Percentiles rank a stretch among this genome's conserved stretches.
These are phyloP conservation scores for Ernsta delagoae DNA, from an alignment of 2,888 invertebrate genomes.

Conservation along the genomic window DNA sequence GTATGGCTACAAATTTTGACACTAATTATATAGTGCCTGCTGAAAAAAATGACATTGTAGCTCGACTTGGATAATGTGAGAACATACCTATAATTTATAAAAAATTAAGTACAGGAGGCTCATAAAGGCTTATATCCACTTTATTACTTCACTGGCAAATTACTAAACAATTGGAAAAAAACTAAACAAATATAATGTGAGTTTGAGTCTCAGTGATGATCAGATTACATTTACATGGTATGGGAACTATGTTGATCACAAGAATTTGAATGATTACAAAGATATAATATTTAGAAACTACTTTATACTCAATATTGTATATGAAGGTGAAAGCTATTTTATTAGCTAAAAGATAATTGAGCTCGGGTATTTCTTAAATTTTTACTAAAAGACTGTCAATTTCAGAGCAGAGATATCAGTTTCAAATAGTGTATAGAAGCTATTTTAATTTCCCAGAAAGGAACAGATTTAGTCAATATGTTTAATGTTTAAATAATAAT, in stretches of 20 bases:
- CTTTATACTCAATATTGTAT: conserved; percentile 21
- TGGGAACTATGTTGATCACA: conserved; percentile 12
- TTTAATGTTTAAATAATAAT: conserved; percentile 5
- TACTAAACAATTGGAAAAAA: conserved; percentile 21
- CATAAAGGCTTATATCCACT: not conserved
- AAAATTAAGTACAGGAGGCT: conserved; percentile 13
- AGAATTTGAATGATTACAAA: conserved; percentile 13
- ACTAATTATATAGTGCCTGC: not conserved
- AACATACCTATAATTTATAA: conserved; percentile 1
- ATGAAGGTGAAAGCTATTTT: conserved; percentile 16
- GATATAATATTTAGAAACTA: conserved; percentile 22
- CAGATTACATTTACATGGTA: conserved; percentile 20
- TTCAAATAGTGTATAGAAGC: conserved; percentile 1
- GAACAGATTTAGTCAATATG: conserved; percentile 25
- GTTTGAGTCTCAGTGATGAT: conserved; percentile 22
- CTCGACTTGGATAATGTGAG: conserved; percentile 10
- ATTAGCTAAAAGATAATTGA: conserved; percentile 10
- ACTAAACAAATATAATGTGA: conserved; percentile 6
- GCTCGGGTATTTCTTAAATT: conserved; percentile 15
- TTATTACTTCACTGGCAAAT: conserved; percentile 11
- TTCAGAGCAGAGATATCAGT: conserved; percentile 12
- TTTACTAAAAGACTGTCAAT: conserved; percentile 12
- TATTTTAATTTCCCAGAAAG: conserved; percentile 13
- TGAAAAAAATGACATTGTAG: conserved; percentile 15
- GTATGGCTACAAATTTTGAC: conserved; percentile 10